Base-by-base conservation (phyloP, 2,888 invertebrate genomes). In the Empis stercorea region DNA sequence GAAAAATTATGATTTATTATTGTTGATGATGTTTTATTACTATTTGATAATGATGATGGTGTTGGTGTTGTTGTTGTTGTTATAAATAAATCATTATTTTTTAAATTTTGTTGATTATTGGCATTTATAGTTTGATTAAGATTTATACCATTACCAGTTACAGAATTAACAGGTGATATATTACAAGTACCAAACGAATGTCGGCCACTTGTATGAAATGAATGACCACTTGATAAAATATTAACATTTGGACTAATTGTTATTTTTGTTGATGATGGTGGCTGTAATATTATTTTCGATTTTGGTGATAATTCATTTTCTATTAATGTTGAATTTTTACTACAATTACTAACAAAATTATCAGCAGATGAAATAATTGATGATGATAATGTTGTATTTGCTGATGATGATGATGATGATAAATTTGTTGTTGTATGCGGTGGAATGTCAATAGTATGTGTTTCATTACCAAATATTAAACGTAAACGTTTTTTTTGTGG, bases 401-500 rank as follows among this genome's bases (percentile, higher is more conserved):
- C 43, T 39, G 50, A 48, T 17, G 50, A 48, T 17, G 52, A 52
- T 20, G 48, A 53, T n/a, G 53, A 51, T 30, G 51, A 49, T 16
- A 46, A 16, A 46, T 47, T 50, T 38, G 53, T 52, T 38, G 51
- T 32, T 14, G 52, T 45, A 44, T 43, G 13, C 72, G 83, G 76
- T 69, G 89, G 87, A 73, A 91, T 79, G 74, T 89, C 84, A 64
- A 89, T 89, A 63, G 87, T 88, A 63, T 82, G 84, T 62, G 86
- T 84, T 68, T 91, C 91, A 66, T 88, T 87, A 57, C 91, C 89
- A 61, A 91, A 84, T 61, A 87, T 88, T 61, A 92, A 74, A 62
- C 87, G 79, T 65, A 92, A 74, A 61, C 91, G 79, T 71, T 91
- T 92, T 78, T 84, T 83, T 44, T 84, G 80, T 53, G 82, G 83